phyloP scores from a whole-genome alignment of 2,888 invertebrate species.

The Micoletzkya japonica region DNA sequence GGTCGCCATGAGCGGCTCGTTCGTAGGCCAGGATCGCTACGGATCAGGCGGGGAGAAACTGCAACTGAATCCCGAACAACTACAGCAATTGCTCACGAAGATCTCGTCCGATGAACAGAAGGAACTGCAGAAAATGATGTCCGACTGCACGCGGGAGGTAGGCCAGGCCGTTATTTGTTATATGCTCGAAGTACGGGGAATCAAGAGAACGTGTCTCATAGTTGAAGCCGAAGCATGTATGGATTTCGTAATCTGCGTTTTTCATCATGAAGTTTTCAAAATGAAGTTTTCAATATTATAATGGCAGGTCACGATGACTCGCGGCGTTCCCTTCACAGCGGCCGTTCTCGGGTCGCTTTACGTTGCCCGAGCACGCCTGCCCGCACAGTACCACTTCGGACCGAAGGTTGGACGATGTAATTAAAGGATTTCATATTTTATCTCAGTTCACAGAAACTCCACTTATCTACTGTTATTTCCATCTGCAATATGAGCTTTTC shows the following conservation, averaged over 20 bases:
- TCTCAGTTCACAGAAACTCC: neutral
- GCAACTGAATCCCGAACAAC: constrained; percentile 38
- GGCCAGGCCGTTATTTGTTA: neutral
- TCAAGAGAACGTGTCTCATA: too few relatives aligned
- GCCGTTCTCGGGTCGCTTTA: constrained; percentile 48
- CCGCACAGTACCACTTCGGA: constrained; percentile 52
- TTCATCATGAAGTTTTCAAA: neutral
- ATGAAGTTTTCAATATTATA: neutral
- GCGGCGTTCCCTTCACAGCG: constrained; percentile 53
- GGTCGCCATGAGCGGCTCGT: too few relatives aligned
- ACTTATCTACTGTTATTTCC: neutral
- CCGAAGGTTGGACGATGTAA: constrained; percentile 40
- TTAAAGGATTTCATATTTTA: too few relatives aligned
- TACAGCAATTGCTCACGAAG: constrained; percentile 46
- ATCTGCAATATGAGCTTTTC: too few relatives aligned
- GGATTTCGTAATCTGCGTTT: neutral
- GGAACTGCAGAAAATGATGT: constrained; percentile 42
- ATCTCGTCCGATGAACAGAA: constrained; percentile 54
- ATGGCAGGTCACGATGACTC: constrained; percentile 46
- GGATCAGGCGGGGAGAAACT: constrained; percentile 6
- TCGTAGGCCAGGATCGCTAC: too few relatives aligned
- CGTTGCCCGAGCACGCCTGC: constrained; percentile 49
- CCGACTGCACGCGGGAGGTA: constrained; percentile 48
- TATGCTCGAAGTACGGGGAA: too few relatives aligned
- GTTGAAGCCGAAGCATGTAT: too few relatives aligned